Evolutionary conservation across 1,140 invertebrate genomes (phyloP), one percentile per base, ranked within the genome.

Genomic region (Tetranychus urticae): DNA sequence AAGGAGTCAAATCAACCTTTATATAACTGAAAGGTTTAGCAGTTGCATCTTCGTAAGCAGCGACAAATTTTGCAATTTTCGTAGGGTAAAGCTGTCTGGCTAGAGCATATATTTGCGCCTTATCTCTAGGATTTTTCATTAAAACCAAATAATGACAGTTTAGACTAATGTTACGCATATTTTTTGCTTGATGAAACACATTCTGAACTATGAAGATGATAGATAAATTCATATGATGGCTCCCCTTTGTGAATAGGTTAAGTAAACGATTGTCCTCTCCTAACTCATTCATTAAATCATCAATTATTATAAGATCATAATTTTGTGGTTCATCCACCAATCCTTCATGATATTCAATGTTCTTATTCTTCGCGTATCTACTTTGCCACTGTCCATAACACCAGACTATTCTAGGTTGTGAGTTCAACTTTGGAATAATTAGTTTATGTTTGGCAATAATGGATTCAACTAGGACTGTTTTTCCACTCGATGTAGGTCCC

Each of bases 151-250:
- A 71, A 64, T 68, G 68, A 23, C 68, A 64, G 64, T 72, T 72
- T 7, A 72, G 57, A 7, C 68, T 71, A 36, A 72, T 72, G 59
- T 72, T 70, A 52, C 70, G 62, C 56, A 71, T 68, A 0, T 69
- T 67, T 64, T 66, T 67, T 10, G 70, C 70, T 66, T 72, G 69
- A 67, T 73, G 68, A 66, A 73, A 71, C 58, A 73, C 52, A 64
- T 73, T 73, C 67, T 73, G 71, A 39, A 71, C 71, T 56, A 72
- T 70, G 57, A 69, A 73, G 65, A 74, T 70, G 37, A 72, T 70
- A 64, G 68, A 72, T 23, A 73, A 58, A 61, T 74, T 73, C 62
- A 67, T 62, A 62, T 70, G 67, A 66, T 73, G 69, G 65, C 66
- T 69, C 0, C 67, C 68, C 68, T 73, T 71, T 12, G 71, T 73